These are phyloP conservation scores for Leptothorax acervorum DNA, from an alignment of 2,888 invertebrate genomes.

Conservation along the genomic window DNA sequence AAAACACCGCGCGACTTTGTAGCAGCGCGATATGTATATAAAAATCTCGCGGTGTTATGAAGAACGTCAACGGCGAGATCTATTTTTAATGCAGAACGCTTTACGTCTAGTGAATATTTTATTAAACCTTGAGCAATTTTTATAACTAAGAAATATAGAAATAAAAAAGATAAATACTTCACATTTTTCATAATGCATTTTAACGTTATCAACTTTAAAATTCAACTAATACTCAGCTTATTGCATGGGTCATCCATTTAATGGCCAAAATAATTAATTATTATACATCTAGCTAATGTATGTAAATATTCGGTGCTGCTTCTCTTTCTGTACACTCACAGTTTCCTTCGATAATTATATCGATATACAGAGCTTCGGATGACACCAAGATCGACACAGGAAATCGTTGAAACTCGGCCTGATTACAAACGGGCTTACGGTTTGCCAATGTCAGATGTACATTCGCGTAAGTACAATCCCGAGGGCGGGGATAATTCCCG, in stretches of 20 bases:
- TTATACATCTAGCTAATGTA: neutral
- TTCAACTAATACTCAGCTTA: neutral
- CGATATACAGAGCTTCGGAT: constrained; percentile 18
- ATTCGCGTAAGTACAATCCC: constrained; percentile 72
- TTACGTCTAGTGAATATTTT: neutral
- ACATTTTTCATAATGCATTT: neutral
- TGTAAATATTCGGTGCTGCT: neutral
- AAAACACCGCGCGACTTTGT: constrained; percentile 38
- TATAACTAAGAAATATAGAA: neutral
- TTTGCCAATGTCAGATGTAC: constrained; percentile 41
- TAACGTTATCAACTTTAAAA: neutral
- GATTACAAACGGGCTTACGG: constrained; percentile 80
- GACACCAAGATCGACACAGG: constrained; percentile 57
- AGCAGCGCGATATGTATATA: constrained; percentile 3
- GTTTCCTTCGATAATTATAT: neutral
- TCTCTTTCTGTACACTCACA: neutral
- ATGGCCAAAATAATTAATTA: neutral
- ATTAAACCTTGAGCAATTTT: neutral
- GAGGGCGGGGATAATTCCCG: constrained; percentile 79
- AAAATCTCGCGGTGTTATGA: constrained; percentile 12
- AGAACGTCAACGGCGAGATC: constrained; percentile 14
- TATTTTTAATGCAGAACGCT: constrained; percentile 27
- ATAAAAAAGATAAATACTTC: neutral
- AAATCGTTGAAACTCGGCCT: constrained; percentile 79
- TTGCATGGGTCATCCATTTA: neutral